Percentiles rank a stretch among this genome's conserved stretches.
Conservation (phyloP, 2,797 vertebrate genomes). For the Aldrovandia affinis region DNA sequence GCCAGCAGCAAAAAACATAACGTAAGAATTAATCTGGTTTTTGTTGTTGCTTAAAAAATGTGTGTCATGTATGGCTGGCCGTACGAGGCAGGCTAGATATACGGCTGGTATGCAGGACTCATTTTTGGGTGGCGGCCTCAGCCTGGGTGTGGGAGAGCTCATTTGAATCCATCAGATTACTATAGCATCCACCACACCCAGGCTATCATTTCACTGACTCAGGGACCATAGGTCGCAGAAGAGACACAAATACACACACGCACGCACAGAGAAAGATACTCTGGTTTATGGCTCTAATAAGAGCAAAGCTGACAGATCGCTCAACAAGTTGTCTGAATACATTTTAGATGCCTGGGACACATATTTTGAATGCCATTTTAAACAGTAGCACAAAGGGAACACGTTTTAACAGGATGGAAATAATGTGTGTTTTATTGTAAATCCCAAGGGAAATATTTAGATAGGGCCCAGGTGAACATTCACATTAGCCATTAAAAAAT, state of each 20-base stretch:
- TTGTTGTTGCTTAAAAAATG: neutral
- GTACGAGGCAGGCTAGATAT: slow-evolving; percentile 57
- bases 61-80: neutral
- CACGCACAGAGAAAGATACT: neutral
- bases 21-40: neutral
- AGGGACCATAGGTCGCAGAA: slow-evolving; percentile 5
- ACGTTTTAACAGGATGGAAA: neutral
- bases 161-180: slow-evolving; percentile 78
- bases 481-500: neutral
- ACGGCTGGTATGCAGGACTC: slow-evolving; percentile 60
- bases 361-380: neutral
- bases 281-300: neutral
- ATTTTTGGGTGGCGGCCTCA: slow-evolving; percentile 61
- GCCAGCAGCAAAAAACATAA: neutral
- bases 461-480: neutral
- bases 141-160: slow-evolving; percentile 71
- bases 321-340: neutral
- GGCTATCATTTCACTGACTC: slow-evolving; percentile 36
- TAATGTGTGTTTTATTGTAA: neutral
- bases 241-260: neutral
- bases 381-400: neutral
- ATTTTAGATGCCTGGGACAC: neutral
- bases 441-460: neutral
- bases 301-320: neutral
- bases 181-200: slow-evolving; percentile 67